Percentiles rank a stretch among this genome's conserved stretches.
Evolutionary conservation across 2,797 vertebrate genomes (phyloP).

Genomic region (Aphelocoma californica): DNA sequence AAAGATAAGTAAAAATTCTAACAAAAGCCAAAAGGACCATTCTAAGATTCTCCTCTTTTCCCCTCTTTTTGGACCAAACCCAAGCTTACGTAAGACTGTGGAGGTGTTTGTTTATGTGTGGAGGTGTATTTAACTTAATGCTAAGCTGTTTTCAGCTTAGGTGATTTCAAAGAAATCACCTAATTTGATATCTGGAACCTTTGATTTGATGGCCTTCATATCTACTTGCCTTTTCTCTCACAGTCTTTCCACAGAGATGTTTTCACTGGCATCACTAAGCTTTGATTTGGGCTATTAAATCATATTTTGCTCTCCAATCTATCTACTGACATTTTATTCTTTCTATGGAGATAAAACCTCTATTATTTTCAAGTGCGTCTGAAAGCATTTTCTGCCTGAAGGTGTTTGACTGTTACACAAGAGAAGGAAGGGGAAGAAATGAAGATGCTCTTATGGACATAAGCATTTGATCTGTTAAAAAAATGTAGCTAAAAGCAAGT

Average conservation of each 20-base stretch:
- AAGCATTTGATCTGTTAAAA: not conserved
- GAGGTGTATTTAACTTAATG: constrained; percentile 12
- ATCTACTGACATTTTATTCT: not conserved
- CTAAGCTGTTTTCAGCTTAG: not conserved
- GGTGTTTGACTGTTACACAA: not conserved
- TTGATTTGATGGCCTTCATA: not conserved
- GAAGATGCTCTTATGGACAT: not conserved
- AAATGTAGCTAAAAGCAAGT: not conserved
- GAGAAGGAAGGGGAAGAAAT: not conserved
- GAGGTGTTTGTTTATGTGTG: constrained; percentile 18
- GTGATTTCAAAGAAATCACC: not conserved
- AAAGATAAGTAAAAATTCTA: not conserved
- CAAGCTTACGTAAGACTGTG: constrained; percentile 12
- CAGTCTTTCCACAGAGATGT: not conserved
- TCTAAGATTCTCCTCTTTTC: not conserved
- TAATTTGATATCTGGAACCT: constrained; percentile 7
- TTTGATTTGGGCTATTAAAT: constrained; percentile 4
- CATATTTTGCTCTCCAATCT: not conserved
- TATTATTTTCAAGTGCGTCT: not conserved
- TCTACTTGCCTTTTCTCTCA: not conserved
- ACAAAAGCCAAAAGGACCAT: not conserved
- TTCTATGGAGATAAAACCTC: not conserved
- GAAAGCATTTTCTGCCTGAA: constrained; percentile 22
- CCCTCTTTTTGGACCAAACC: not conserved
- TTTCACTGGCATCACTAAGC: not conserved